Evolutionary conservation across 1,140 invertebrate genomes (phyloP).

Genomic region (Meteorus sp.): DNA sequence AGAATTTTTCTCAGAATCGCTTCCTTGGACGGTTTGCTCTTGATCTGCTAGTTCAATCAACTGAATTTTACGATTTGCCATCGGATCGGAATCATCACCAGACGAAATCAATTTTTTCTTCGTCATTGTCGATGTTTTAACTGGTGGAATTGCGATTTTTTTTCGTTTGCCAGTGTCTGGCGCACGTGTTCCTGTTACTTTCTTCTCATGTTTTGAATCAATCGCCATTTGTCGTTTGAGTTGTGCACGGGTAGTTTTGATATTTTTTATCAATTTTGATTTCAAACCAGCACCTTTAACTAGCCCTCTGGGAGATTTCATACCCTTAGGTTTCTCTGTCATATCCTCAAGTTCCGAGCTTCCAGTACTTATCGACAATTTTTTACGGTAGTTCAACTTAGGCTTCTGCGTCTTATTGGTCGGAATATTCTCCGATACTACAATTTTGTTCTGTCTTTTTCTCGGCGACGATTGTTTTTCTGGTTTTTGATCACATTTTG

Average conservation of each 20-base stretch:
- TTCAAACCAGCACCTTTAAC: no score
- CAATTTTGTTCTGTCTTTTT: slow-evolving; percentile 25
- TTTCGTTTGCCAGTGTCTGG: slow-evolving; percentile 29
- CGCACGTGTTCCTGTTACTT: slow-evolving; percentile 7
- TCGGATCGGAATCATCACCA: not conserved
- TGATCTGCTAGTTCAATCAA: no score
- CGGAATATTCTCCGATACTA: slow-evolving; percentile 26
- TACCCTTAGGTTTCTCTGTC: slow-evolving; percentile 32
- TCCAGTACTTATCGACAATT: slow-evolving; percentile 39
- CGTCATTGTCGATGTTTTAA: not conserved
- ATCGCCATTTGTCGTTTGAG: slow-evolving; percentile 33
- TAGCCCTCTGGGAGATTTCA: slow-evolving; percentile 26
- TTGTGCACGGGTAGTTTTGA: slow-evolving; percentile 25
- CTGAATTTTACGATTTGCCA: no score
- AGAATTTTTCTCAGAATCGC: not conserved
- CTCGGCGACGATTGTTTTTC: slow-evolving; percentile 17
- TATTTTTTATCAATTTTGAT: slow-evolving; percentile 28
- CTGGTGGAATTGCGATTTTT: slow-evolving; percentile 29
- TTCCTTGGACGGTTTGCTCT: not conserved
- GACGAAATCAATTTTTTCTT: slow-evolving; percentile 25
- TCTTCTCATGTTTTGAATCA: slow-evolving; percentile 31
- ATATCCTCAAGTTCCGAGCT: slow-evolving; percentile 49
- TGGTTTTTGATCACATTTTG: slow-evolving; percentile 10
- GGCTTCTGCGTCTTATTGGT: slow-evolving; percentile 26
- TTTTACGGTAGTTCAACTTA: slow-evolving; percentile 38